These are phyloP conservation scores for Diarsia dahlii DNA, from an alignment of 2,888 invertebrate genomes.

Conservation along the genomic window DNA sequence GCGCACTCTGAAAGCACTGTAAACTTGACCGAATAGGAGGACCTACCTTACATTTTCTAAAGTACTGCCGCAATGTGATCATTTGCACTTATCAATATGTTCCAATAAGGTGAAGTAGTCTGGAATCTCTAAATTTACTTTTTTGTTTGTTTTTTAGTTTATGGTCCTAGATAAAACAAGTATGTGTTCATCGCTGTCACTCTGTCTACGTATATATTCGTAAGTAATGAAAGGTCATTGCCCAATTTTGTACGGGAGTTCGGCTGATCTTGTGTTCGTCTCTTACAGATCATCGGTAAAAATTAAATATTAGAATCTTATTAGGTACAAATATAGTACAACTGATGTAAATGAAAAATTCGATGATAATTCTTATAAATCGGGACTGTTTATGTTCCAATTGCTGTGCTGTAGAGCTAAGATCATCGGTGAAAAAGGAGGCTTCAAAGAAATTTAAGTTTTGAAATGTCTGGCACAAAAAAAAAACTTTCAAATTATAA, in stretches of 20 bases:
- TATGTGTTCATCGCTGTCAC: slow-evolving; percentile 2
- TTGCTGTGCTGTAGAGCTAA: not conserved
- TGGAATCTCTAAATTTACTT: not conserved
- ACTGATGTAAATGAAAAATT: not conserved
- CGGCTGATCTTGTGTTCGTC: not conserved
- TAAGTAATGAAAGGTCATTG: not conserved
- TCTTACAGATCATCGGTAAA: not conserved
- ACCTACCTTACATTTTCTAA: slow-evolving; percentile 21
- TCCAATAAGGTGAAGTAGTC: not conserved
- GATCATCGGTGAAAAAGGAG: not conserved
- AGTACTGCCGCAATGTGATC: slow-evolving; percentile 20
- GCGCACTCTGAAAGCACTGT: slow-evolving; percentile 43
- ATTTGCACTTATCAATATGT: not conserved
- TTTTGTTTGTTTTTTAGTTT: not conserved
- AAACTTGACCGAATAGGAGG: slow-evolving; percentile 21
- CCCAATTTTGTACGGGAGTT: not conserved
- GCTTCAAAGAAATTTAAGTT: too few species aligned
- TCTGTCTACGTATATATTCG: not conserved
- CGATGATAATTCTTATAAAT: not conserved
- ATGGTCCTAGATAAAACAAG: not conserved
- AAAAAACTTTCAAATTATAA: too few species aligned
- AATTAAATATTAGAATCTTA: too few species aligned
- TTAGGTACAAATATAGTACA: not conserved
- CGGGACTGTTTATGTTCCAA: not conserved
- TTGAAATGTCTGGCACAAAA: too few species aligned